Evolutionary conservation across 2,797 vertebrate species (phyloP).

Genomic region (Falco concolor): DNA sequence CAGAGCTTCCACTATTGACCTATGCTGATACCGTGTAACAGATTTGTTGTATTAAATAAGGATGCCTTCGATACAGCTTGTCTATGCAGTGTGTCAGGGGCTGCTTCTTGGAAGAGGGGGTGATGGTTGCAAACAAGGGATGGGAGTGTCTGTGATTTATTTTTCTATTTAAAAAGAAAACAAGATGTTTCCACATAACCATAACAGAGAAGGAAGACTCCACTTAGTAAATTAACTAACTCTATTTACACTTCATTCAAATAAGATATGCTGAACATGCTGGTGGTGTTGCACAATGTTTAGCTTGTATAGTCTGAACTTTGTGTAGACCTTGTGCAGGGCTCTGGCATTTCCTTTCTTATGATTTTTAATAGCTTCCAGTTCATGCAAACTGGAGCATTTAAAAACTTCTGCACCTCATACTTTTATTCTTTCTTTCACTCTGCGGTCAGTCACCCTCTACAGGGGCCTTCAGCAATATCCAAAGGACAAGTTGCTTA

Average conservation of each 20-base stretch:
- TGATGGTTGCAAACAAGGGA: not conserved
- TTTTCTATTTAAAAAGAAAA: not conserved
- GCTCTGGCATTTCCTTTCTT: not conserved
- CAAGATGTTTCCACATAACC: not conserved
- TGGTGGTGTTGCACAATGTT: not conserved
- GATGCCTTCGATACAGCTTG: not conserved
- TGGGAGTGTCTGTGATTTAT: not conserved
- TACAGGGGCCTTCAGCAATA: not conserved
- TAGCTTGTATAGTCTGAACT: not conserved
- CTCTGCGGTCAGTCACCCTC: not conserved
- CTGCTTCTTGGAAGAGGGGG: not conserved
- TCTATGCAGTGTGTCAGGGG: not conserved
- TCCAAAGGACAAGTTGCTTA: not conserved
- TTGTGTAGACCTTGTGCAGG: not conserved
- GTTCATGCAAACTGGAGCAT: not conserved
- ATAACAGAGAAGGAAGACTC: not conserved
- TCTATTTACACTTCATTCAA: not conserved
- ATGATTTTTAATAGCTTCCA: not conserved
- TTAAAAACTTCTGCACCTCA: not conserved
- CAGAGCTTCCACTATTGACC: not conserved
- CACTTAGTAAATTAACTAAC: not conserved
- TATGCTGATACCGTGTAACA: not conserved
- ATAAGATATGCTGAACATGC: not conserved
- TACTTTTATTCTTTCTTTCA: not conserved
- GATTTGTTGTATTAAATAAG: not conserved